These are phyloP conservation scores for Rhinichthys klamathensis DNA, from an alignment of 2,113 vertebrate species.

Conservation along the genomic window DNA sequence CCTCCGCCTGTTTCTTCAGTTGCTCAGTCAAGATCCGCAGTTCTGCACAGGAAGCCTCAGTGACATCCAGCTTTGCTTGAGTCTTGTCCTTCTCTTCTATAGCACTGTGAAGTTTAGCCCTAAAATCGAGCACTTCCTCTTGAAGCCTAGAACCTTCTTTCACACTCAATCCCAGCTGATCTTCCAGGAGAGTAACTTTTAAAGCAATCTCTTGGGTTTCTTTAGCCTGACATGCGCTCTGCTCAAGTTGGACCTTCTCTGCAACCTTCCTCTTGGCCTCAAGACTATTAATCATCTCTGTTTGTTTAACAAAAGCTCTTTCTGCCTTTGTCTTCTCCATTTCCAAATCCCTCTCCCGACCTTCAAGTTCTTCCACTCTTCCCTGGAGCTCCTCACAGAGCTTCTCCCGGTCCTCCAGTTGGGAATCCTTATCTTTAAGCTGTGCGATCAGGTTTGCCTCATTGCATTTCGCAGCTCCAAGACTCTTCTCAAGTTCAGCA, in stretches of 20 bases:
- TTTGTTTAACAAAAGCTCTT: constrained; percentile 66
- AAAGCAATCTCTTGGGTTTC: constrained; percentile 68
- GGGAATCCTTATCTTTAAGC: constrained; percentile 71
- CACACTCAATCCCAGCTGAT: constrained; percentile 77
- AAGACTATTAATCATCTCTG: constrained; percentile 66
- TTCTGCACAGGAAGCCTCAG: constrained; percentile 74
- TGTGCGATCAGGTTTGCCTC: constrained; percentile 76
- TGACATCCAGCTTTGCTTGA: constrained; percentile 76
- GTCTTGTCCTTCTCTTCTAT: constrained; percentile 75
- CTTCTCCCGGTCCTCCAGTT: constrained; percentile 71
- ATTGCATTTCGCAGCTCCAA: constrained; percentile 74
- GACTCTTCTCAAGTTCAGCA: constrained; percentile 77
- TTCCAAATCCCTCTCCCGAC: constrained; percentile 61
- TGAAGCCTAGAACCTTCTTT: constrained; percentile 81
- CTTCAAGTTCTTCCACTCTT: constrained; percentile 56
- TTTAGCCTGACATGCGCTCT: constrained; percentile 60
- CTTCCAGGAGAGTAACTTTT: constrained; percentile 75
- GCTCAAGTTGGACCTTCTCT: constrained; percentile 72
- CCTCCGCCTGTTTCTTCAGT: constrained; percentile 82
- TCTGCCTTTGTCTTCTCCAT: constrained; percentile 72
- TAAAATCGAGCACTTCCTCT: constrained; percentile 75
- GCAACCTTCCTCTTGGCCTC: constrained; percentile 70
- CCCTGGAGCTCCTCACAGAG: constrained; percentile 72
- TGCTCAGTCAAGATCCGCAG: constrained; percentile 80
- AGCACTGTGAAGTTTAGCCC: constrained; percentile 73